These are phyloP conservation scores for Epiblema foenella DNA, from an alignment of 2,888 invertebrate genomes.

Conservation along the genomic window DNA sequence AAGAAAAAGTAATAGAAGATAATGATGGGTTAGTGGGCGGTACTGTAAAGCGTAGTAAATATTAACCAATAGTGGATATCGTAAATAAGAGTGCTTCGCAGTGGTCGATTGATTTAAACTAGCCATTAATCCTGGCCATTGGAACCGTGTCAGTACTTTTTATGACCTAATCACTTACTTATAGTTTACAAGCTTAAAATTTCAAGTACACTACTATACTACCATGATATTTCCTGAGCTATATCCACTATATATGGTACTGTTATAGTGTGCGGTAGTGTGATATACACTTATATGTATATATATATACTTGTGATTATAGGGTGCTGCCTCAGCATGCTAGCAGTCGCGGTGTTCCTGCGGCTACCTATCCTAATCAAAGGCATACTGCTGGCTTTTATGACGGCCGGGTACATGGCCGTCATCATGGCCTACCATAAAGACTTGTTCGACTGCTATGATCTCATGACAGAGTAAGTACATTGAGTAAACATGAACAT, in stretches of 20 bases:
- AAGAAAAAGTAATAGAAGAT: not conserved
- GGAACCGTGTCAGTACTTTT: too few species aligned
- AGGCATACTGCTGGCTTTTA: slow-evolving; percentile 89
- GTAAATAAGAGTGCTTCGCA: too few species aligned
- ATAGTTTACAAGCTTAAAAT: too few species aligned
- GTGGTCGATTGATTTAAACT: not conserved
- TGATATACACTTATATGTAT: too few species aligned
- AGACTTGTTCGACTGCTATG: slow-evolving; percentile 92
- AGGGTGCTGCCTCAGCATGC: slow-evolving; percentile 91
- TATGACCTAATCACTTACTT: too few species aligned
- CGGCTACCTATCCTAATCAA: slow-evolving; percentile 93
- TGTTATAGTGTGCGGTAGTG: too few species aligned
- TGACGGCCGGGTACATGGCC: slow-evolving; percentile 91
- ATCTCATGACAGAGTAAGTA: slow-evolving; percentile 89
- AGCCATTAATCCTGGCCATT: not conserved
- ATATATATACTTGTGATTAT: not conserved
- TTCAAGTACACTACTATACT: not conserved
- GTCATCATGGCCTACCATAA: slow-evolving; percentile 93
- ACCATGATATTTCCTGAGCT: not conserved
- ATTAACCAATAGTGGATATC: too few species aligned
- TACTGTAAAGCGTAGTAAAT: too few species aligned
- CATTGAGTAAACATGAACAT: too few species aligned
- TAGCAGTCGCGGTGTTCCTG: slow-evolving; percentile 94
- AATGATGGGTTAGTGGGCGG: not conserved
- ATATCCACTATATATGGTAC: not conserved